Evolutionary conservation across 2,888 invertebrate genomes (phyloP).

Genomic region (Ormyrus nitidulus): DNA sequence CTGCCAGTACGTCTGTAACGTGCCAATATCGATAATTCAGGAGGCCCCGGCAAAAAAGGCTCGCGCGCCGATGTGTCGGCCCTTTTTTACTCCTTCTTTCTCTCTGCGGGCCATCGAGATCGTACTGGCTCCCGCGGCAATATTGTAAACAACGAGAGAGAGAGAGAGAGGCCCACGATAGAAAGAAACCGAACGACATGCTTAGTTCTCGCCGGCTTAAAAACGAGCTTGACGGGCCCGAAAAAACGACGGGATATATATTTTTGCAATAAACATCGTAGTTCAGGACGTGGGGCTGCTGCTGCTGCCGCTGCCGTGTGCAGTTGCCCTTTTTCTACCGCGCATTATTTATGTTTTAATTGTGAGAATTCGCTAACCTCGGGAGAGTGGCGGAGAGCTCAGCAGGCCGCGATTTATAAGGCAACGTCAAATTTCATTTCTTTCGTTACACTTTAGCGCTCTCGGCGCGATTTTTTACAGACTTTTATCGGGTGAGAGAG

Average conservation of each 20-base stretch:
- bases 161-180: slow-evolving; percentile 43
- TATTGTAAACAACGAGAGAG: slow-evolving; percentile 56
- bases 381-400: no score
- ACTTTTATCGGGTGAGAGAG: no score
- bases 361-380: slow-evolving; percentile 8
- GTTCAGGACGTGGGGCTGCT: slow-evolving; percentile 23
- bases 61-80: slow-evolving; percentile 58
- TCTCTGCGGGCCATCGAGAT: slow-evolving; percentile 28
- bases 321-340: background rate
- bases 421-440: no score
- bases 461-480: no score
- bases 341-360: slow-evolving; percentile 36
- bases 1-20: slow-evolving; percentile 61
- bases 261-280: slow-evolving; percentile 44
- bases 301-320: no score
- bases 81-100: slow-evolving; percentile 33
- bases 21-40: slow-evolving; percentile 74
- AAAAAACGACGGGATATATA: slow-evolving; percentile 26
- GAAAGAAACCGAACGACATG: slow-evolving; percentile 42
- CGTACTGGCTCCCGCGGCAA: slow-evolving; percentile 48
- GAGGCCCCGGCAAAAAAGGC: slow-evolving; percentile 56
- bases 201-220: slow-evolving; percentile 36
- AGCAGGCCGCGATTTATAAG: no score
- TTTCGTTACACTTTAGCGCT: no score
- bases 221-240: slow-evolving; percentile 31